Conservation (phyloP, 2,113 vertebrate genomes). For the Pelecanoides urinatrix region DNA sequence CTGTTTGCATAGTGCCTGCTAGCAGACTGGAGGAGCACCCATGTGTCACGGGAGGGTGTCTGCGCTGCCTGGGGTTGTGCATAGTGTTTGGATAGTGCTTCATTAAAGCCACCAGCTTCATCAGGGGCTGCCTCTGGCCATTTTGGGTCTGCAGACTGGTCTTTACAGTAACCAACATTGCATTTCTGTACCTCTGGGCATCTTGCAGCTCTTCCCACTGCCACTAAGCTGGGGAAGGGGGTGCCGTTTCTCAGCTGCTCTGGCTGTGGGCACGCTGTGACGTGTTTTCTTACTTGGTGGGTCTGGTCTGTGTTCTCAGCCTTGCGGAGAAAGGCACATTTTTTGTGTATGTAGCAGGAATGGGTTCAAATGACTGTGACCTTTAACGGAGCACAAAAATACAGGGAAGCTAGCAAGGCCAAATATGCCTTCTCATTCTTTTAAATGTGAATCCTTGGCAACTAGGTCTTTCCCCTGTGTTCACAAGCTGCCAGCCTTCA, state of each 20-base stretch:
- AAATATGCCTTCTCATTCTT: neutral
- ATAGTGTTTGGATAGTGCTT: neutral
- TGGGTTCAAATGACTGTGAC: neutral
- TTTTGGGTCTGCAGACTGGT: neutral
- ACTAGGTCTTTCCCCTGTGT: neutral
- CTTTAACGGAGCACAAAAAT: neutral
- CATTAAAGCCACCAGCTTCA: neutral
- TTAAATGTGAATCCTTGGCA: neutral
- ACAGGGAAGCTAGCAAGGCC: neutral
- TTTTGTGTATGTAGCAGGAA: neutral
- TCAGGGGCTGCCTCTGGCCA: neutral
- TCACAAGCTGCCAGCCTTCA: neutral
- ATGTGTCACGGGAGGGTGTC: fast-evolving
- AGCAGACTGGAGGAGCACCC: neutral
- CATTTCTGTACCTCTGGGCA: neutral
- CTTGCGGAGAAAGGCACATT: neutral
- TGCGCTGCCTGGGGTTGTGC: neutral
- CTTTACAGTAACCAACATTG: neutral
- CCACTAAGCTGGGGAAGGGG: neutral
- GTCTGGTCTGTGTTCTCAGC: neutral
- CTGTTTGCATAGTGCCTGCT: neutral
- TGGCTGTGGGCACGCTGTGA: neutral
- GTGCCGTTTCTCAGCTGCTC: neutral
- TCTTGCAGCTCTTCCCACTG: neutral
- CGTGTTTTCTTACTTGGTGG: neutral